Evolutionary conservation across 2,888 invertebrate species (phyloP).

Genomic region (Clostera curtula): DNA sequence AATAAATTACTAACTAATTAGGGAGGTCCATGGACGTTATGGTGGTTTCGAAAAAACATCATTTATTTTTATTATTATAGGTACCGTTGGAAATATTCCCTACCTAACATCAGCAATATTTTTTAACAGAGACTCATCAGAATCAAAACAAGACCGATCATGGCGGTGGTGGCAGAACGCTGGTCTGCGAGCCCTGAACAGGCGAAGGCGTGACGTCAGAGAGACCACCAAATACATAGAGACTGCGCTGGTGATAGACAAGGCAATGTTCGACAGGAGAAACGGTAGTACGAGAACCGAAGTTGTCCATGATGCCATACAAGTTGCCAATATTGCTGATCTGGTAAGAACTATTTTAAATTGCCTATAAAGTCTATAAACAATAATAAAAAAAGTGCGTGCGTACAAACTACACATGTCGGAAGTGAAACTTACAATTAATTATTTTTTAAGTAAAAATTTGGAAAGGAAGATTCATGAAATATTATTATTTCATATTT

Average conservation of each 20-base stretch:
- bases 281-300: constrained; percentile 91
- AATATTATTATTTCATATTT: too few species aligned
- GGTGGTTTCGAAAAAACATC: background rate
- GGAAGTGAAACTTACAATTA: too few species aligned
- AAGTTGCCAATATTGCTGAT: constrained; percentile 98
- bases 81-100: too few species aligned
- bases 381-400: too few species aligned
- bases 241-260: constrained; percentile 96
- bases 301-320: constrained; percentile 95
- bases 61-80: too few species aligned
- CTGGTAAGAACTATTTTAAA: constrained; percentile 78
- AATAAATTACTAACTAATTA: too few species aligned
- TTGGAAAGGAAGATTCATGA: too few species aligned
- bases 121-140: constrained; percentile 29
- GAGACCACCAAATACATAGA: constrained; percentile 96
- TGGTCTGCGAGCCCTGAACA: constrained; percentile 44
- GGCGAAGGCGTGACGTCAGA: constrained; percentile 83
- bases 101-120: background rate
- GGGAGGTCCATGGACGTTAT: background rate
- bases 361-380: background rate
- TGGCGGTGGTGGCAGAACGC: constrained; percentile 63
- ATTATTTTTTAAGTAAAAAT: background rate
- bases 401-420: background rate
- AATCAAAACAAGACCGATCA: too few species aligned
- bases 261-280: constrained; percentile 95